Evolutionary conservation across 2,888 invertebrate species (phyloP).

Genomic region (Synanthedon andrenaeformis): DNA sequence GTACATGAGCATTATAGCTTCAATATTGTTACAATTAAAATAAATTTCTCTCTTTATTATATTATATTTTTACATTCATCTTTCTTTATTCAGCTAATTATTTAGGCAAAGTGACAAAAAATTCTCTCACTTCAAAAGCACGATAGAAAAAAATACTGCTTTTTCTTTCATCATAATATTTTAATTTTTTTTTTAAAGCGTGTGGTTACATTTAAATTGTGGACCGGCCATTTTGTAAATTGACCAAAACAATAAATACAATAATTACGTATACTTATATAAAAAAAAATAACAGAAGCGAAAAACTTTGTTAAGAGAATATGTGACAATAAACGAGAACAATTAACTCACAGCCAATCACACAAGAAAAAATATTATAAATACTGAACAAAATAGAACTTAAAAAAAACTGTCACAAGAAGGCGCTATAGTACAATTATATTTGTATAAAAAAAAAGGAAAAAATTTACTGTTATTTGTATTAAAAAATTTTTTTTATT

Average conservation of each 20-base stretch:
- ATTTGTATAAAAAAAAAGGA: no score
- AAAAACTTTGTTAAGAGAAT: background rate
- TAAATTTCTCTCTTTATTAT: conserved; percentile 62
- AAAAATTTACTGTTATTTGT: no score
- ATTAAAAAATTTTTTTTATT: no score
- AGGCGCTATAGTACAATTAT: no score
- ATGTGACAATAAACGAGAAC: background rate
- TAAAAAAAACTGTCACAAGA: no score
- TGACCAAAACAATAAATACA: background rate
- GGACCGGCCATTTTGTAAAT: background rate
- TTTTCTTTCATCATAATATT: conserved; percentile 5
- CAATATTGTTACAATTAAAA: conserved; percentile 65
- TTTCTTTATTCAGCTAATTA: conserved; percentile 41
- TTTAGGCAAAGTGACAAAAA: conserved; percentile 63
- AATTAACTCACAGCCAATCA: conserved; percentile 12
- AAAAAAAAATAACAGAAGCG: background rate
- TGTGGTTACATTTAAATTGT: background rate
- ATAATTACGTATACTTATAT: background rate
- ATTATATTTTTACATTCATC: conserved; percentile 51
- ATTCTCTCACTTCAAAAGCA: conserved; percentile 26
- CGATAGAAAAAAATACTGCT: conserved; percentile 19
- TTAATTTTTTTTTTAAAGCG: background rate
- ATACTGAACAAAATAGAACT: no score
- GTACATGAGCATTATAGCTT: conserved; percentile 68
- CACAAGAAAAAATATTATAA: background rate